Base-by-base conservation (phyloP, 1,140 invertebrate species). In the Drosophila lowei region DNA sequence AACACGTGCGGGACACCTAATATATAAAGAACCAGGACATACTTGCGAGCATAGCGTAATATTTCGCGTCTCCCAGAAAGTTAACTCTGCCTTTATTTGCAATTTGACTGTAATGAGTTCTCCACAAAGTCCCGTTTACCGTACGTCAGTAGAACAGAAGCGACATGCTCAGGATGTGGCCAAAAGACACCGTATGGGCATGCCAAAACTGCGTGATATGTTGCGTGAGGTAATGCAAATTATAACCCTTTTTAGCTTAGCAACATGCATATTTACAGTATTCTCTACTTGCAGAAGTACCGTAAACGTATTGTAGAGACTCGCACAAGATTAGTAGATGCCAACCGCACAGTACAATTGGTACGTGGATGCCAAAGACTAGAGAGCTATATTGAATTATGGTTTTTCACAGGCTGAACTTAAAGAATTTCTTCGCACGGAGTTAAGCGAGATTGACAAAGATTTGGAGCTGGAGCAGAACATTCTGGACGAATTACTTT, bases 121-220 rank as follows among this genome's bases (percentile, higher is more conserved):
- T 46, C 70, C 86, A 2, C 50, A 21, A 46, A 77, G 25, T 57
- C 68, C 81, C 0, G 64, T 88, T 9, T 84, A 78, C 48, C 55
- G 76, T 15, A 90, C 89, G 6, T 80, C 81, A 34, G 81, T 74
- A 0, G 78, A 90, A 21, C 89, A 90, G 30, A 90, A 90, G 28
- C 62, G 79, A 0, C 85, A 84, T 50, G 79, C 89, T 1, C 74
- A 84, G 68, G 75, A 71, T 72, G 85, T 77, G 6, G 89, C 89
- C 38, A 89, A 65, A 41, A 47, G 66, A 30, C 67, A 73, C n/a
- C 68, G 79, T 0, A 56, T 76, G 58, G 89, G 89, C 15, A 70
- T 74, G 49, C 68, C 89, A 11, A 89, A 78, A 18, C 25, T 90
- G 18, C 65, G 89, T 1, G 89, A 90, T 18, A 42, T 90, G 41